Conservation (phyloP, 2,888 invertebrate species). For the Drosophila maculinotata region DNA sequence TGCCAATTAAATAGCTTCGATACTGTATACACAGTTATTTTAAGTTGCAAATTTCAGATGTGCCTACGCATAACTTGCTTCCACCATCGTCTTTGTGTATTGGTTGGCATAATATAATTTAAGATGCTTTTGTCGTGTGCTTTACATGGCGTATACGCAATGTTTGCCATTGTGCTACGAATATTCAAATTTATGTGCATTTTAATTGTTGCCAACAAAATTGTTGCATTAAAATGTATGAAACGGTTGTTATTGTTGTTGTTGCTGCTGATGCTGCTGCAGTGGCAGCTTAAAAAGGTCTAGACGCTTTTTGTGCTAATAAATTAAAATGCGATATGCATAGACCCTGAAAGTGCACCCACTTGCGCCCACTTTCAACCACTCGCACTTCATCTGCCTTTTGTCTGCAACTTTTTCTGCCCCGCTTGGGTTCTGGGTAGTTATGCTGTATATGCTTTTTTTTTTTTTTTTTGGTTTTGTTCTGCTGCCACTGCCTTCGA, state of each 20-base stretch:
- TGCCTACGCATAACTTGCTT: slow-evolving; percentile 1
- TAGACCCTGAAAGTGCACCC: slow-evolving; percentile 53
- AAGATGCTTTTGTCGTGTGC: slow-evolving; percentile 12
- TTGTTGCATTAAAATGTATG: slow-evolving; percentile 69
- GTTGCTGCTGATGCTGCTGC: slow-evolving; percentile 23
- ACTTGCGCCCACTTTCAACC: slow-evolving; percentile 13
- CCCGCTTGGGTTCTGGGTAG: slow-evolving; percentile 30
- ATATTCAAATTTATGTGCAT: slow-evolving; percentile 76
- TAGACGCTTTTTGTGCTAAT: slow-evolving; percentile 80
- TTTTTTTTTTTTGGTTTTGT: not conserved
- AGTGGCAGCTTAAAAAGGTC: slow-evolving; percentile 76
- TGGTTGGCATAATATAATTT: slow-evolving; percentile 20
- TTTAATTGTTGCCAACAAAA: slow-evolving; percentile 72
- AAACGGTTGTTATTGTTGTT: slow-evolving; percentile 38
- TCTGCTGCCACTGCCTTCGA: slow-evolving; percentile 27
- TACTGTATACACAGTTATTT: not conserved
- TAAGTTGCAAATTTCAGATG: slow-evolving; percentile 10
- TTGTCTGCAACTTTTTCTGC: slow-evolving; percentile 65
- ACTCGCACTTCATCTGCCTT: slow-evolving; percentile 49
- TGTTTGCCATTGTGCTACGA: slow-evolving; percentile 42
- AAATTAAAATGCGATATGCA: slow-evolving; percentile 81
- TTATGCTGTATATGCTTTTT: slow-evolving; percentile 39
- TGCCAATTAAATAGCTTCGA: slow-evolving; percentile 9
- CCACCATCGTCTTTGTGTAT: slow-evolving; percentile 4
- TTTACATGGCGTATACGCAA: slow-evolving; percentile 41